A percentile compares a stretch with the other conserved stretches of the same genome.
phyloP scores from a whole-genome alignment of 2,113 vertebrate genomes.

The Arothron firmamentum region DNA sequence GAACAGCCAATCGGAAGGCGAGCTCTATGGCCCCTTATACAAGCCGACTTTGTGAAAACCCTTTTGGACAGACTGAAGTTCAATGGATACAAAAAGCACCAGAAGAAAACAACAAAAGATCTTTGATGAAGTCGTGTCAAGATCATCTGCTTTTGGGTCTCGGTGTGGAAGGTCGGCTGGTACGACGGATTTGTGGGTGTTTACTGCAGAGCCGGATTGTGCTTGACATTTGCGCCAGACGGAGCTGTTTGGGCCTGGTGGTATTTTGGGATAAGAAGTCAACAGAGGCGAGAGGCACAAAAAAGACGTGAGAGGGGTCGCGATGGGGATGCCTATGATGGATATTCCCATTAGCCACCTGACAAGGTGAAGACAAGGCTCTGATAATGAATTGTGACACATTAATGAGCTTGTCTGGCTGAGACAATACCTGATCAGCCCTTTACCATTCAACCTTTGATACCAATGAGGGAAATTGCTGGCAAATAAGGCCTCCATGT shows the following conservation, averaged over 20 bases:
- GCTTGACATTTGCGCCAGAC: conserved; percentile 64
- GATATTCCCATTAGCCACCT: conserved; percentile 77
- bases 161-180: conserved; percentile 27
- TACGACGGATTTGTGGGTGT: conserved; percentile 45
- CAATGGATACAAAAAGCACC: too few species aligned
- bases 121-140: too few species aligned
- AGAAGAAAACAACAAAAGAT: too few species aligned
- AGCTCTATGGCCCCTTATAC: too few species aligned
- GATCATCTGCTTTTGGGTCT: background rate
- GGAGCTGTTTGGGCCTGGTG: conserved; percentile 50
- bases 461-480: conserved; percentile 45
- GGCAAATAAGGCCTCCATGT: conserved; percentile 45
- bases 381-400: conserved; percentile 78
- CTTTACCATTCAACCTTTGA: conserved; percentile 67
- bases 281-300: conserved; percentile 47
- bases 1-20: too few species aligned
- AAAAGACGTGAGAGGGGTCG: conserved; percentile 47
- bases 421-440: conserved; percentile 71
- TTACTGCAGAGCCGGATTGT: conserved; percentile 44
- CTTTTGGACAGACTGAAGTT: too few species aligned
- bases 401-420: conserved; percentile 77
- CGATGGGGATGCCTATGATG: conserved; percentile 68
- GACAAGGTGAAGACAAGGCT: conserved; percentile 71
- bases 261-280: conserved; percentile 62
- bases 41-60: too few species aligned